Percentiles rank a stretch among this genome's conserved stretches.
These are phyloP conservation scores for Solen grandis DNA, from an alignment of 1,140 invertebrate genomes.

Conservation along the genomic window DNA sequence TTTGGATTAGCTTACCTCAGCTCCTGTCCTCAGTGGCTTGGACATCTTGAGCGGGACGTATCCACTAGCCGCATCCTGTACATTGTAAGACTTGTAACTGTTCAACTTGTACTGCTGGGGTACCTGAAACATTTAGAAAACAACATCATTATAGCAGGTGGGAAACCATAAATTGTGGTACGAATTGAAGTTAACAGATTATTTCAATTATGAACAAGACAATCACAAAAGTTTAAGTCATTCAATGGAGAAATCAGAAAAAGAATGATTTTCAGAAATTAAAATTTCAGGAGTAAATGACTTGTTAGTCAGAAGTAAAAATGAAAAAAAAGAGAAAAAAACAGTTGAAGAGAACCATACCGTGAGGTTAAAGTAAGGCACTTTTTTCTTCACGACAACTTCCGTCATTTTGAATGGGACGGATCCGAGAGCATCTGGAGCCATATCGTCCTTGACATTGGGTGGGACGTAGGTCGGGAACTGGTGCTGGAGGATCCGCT, in stretches of 20 bases:
- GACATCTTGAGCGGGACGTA: constrained; percentile 72
- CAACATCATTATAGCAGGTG: too few relatives aligned
- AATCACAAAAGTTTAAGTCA: too few relatives aligned
- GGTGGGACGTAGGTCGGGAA: constrained; percentile 77
- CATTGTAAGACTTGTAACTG: constrained; percentile 68
- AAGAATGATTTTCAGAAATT: too few relatives aligned
- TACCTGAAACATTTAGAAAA: too few relatives aligned
- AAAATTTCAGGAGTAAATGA: too few relatives aligned
- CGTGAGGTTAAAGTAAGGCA: constrained; percentile 77
- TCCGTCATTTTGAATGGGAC: constrained; percentile 73
- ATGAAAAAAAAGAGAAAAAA: too few relatives aligned
- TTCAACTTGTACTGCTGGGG: constrained; percentile 74
- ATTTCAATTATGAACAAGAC: too few relatives aligned
- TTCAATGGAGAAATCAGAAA: too few relatives aligned
- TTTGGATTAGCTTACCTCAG: constrained; percentile 78
- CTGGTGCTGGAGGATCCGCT: constrained; percentile 66
- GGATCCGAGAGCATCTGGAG: constrained; percentile 75
- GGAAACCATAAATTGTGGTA: too few relatives aligned
- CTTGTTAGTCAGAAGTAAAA: too few relatives aligned
- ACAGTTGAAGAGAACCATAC: too few relatives aligned
- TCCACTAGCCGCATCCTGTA: constrained; percentile 69
- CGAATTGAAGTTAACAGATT: too few relatives aligned
- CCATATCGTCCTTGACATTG: constrained; percentile 79
- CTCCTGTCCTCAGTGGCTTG: constrained; percentile 74
- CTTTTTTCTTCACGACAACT: constrained; percentile 76